Percentiles rank a stretch among this genome's conserved stretches.
phyloP scores from a whole-genome alignment of 2,888 invertebrate genomes.

The Magallana nippona region DNA sequence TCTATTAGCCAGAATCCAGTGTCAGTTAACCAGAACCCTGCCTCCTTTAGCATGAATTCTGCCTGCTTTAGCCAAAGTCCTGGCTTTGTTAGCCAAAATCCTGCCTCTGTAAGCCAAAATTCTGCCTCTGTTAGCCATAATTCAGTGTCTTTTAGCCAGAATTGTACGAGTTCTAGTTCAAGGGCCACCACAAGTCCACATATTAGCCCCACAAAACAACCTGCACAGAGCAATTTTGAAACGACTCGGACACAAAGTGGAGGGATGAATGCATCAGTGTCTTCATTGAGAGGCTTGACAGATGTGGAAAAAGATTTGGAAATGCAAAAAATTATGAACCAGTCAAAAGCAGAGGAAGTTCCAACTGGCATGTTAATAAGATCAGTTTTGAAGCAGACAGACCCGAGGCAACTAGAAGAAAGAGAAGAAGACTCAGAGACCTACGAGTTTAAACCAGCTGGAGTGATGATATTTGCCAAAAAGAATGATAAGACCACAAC shows the following conservation, averaged over 20 bases:
- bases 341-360: neutral
- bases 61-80: no score
- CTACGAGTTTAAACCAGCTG: neutral
- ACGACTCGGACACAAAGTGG: neutral
- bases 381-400: neutral
- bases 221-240: neutral
- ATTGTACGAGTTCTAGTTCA: no score
- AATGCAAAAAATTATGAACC: neutral
- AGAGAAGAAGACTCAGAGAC: neutral
- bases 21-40: no score
- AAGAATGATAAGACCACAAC: neutral
- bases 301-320: neutral
- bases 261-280: neutral
- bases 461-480: neutral
- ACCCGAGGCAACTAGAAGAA: neutral
- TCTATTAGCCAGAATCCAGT: no score
- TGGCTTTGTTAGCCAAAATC: no score
- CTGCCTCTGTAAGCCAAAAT: no score
- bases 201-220: no score
- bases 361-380: conserved; percentile 8
- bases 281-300: neutral
- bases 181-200: no score
- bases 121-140: no score
- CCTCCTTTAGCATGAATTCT: no score
- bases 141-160: no score